These are phyloP conservation scores for Oasisia sp. DNA, from an alignment of 2,888 invertebrate species.

Conservation along the genomic window DNA sequence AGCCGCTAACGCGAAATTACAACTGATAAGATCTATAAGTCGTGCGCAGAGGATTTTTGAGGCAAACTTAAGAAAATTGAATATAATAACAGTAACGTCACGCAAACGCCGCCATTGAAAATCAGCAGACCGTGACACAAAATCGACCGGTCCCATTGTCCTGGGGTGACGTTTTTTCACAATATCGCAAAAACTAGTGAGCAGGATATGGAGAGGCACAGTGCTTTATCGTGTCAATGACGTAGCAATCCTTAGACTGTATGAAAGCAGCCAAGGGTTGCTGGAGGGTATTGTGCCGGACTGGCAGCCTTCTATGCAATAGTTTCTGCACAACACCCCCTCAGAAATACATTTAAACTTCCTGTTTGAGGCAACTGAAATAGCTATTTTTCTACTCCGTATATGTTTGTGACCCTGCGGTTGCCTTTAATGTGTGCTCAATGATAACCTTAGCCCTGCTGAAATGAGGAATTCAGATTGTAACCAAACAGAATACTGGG, in stretches of 20 bases:
- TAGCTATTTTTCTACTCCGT: background rate
- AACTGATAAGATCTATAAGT: background rate
- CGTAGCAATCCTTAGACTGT: background rate
- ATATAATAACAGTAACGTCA: conserved; percentile 7
- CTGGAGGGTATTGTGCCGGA: no score
- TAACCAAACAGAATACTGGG: background rate
- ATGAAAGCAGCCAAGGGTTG: background rate
- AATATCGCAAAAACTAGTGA: background rate
- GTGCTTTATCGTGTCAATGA: background rate
- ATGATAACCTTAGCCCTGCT: background rate
- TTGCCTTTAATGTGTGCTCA: background rate
- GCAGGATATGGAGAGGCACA: background rate
- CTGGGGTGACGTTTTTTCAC: background rate
- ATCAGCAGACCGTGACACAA: background rate
- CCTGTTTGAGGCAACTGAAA: background rate
- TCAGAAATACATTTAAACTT: background rate
- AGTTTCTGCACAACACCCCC: background rate
- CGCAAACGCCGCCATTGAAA: background rate
- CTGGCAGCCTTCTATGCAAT: background rate
- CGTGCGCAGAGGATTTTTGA: background rate
- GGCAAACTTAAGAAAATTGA: background rate
- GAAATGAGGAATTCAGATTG: background rate
- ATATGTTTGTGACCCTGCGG: background rate
- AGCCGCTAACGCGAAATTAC: background rate
- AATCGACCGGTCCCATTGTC: background rate